Evolutionary conservation across 2,888 invertebrate species (phyloP), one percentile per base, ranked within the genome.

Genomic region (Diadegma fenestrale): DNA sequence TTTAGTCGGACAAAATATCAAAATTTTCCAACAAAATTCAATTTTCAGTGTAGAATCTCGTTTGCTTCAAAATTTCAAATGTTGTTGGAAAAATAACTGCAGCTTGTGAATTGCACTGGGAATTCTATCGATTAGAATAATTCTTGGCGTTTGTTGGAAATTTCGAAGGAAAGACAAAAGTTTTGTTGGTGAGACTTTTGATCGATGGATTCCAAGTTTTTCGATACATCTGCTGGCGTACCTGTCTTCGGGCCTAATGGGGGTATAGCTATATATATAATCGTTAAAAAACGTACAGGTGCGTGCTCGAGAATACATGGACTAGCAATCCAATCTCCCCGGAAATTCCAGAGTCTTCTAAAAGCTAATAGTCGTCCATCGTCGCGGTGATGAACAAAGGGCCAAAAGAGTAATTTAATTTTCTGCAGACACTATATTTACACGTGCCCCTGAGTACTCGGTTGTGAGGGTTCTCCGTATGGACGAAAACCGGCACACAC

Each of bases 341-440:
- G 54, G 68, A 48, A 86, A 76, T 86, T 82, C 79, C 81, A 71
- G 64, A 72, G 48, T 82, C 77, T 72, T 58, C 82, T 76, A 82
- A 85, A 80, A 79, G 79, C 85, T 85, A 85, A 85, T 85, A 82
- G 82, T 79, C 64, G 85, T 85, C 79, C 85, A 75, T 85, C 85
- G 85, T 85, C 85, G 79, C 85, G 85, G 85, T 85, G 85, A 85
- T 82, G 85, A 85, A 85, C 85, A 85, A 85, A 85, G 85, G 85
- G 85, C 85, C 85, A 80, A 79, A 85, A 80, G 82, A 82, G 85
- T 85, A 85, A 85, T 85, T 85, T 80, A 85, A 85, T 85, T 85
- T 85, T 85, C 82, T 76, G 85, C 82, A 82, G 85, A 82, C 85
- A 80, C 85, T 82, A 79, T 85, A 85, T 85, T 85, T 85, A 85